These are phyloP conservation scores for Osmerus eperlanus DNA, from an alignment of 2,113 vertebrate species.

Conservation along the genomic window DNA sequence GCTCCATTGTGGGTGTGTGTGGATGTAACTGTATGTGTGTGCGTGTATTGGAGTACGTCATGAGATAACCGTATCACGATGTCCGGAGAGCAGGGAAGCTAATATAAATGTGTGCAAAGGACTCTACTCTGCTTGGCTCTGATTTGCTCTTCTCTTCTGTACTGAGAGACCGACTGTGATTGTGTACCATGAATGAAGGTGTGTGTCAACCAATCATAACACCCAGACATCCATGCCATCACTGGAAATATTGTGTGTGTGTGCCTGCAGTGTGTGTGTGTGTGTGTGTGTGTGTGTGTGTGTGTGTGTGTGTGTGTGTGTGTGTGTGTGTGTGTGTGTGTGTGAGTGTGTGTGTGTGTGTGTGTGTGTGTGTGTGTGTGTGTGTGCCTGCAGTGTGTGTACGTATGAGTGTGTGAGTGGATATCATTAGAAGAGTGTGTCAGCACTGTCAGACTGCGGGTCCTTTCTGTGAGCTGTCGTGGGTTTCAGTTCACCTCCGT, in stretches of 20 bases:
- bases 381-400: background rate
- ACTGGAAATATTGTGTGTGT: background rate
- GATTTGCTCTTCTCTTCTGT: no score
- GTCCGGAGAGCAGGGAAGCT: no score
- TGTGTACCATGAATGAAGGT: no score
- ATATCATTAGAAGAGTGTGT: background rate
- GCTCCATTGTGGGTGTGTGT: background rate
- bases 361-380: constrained; percentile 5
- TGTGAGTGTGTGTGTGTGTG: background rate
- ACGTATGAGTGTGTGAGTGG: background rate
- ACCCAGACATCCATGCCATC: background rate
- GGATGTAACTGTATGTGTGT: background rate
- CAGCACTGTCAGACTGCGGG: background rate
- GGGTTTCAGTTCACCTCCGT: constrained; percentile 34
- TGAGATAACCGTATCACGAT: background rate
- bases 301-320: background rate
- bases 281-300: constrained; percentile 8
- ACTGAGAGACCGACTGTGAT: no score
- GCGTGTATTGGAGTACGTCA: background rate
- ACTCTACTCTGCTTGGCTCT: background rate
- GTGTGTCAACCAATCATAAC: background rate
- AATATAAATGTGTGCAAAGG: background rate
- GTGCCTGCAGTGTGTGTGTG: background rate
- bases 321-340: constrained; percentile 4
- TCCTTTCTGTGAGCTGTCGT: background rate